Evolutionary conservation across 2,113 vertebrate species (phyloP), one percentile per base, ranked within the genome.

Genomic region (Cryptoleucopteryx plumbea): DNA sequence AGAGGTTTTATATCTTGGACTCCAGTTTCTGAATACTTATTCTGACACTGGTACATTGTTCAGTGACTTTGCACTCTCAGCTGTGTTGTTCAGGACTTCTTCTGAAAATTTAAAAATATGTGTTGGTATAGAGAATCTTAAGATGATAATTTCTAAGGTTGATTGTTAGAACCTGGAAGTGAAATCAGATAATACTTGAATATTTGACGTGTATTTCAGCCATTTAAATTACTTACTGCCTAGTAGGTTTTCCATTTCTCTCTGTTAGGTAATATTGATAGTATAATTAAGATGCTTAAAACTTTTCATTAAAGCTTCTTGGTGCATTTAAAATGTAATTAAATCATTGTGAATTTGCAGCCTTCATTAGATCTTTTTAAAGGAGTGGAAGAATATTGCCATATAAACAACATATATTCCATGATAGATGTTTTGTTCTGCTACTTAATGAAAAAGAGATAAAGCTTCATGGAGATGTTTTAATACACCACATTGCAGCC

Each of bases 321-420:
- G n/a, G 17, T 92, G 66, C 43, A 70, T 84, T 87, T 93, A 86
- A 90, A 94, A 91, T 81, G 27, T 93, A 93, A 90, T 93, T 86
- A 96, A 93, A 88, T 92, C 22, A 74, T 38, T 80, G 45, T 59
- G 56, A 91, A 92, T 84, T 62, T 97, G 18, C 63, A 73, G 65
- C 72, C 45, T 93, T 86, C 53, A 27, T 72, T 81, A 70, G 31
- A 18, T 84, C 34, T 91, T 95, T 82, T 94, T 56, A 71, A 61
- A 86, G 72, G 63, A 63, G 43, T 67, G 11, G 27, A 85, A 85
- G 50, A 65, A n/a, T 82, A 63, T 80, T 87, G 27, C 42, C 43
- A 23, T 52, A 61, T 88, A 95, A 96, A 72, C 88, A 72, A 82
- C 47, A 82, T 47, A 34, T 26, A 26, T 40, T 63, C 21, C n/a